Conservation (phyloP, 2,888 invertebrate species). For the Antheraea assamensis region DNA sequence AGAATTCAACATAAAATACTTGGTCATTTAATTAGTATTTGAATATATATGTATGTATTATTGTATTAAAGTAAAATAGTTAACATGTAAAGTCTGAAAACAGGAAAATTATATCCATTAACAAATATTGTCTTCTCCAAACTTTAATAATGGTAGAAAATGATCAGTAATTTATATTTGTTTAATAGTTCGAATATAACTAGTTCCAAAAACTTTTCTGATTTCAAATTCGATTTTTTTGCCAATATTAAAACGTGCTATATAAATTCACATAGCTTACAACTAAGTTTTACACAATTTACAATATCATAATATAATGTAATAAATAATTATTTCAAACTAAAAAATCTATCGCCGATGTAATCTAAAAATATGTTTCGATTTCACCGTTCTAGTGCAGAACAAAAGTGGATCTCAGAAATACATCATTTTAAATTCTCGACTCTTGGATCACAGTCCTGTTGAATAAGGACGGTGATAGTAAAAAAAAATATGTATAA, state of each 20-base stretch:
- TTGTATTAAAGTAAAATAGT: too few relatives aligned
- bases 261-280: neutral
- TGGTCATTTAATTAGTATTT: too few relatives aligned
- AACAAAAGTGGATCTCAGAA: neutral
- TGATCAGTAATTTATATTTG: neutral
- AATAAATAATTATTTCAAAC: constrained; percentile 9
- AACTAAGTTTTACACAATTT: neutral
- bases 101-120: neutral
- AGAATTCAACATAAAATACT: too few relatives aligned
- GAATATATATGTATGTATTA: too few relatives aligned
- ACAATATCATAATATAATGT: neutral
- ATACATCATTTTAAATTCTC: neutral
- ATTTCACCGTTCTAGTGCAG: neutral
- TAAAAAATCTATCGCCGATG: neutral
- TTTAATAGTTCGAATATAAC: neutral
- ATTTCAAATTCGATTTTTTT: neutral
- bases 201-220: neutral
- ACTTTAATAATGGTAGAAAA: neutral
- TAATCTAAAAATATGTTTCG: neutral
- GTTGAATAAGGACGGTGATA: constrained; percentile 21
- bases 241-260: neutral
- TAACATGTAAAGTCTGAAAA: too few relatives aligned
- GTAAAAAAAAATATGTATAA: neutral
- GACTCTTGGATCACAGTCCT: neutral
- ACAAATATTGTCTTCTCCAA: neutral